A percentile compares a stretch with the other conserved stretches of the same genome.
Conservation (phyloP, 2,888 invertebrate species). For the Aphodius granarius region DNA sequence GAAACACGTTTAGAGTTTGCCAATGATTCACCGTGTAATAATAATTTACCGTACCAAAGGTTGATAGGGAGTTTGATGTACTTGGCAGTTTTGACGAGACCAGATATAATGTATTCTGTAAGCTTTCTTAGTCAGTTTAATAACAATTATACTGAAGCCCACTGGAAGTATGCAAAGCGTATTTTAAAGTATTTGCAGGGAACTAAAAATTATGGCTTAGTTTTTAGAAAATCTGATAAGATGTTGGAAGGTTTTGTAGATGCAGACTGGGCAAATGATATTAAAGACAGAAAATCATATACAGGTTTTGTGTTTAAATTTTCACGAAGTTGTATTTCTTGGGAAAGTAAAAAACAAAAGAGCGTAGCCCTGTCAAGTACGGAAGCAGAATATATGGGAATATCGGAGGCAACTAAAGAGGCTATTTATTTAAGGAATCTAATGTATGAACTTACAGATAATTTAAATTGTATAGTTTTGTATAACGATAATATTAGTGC, state of each 20-base stretch:
- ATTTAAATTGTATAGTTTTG: constrained; percentile 12
- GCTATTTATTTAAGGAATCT: constrained; percentile 29
- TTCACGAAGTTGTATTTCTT: constrained; percentile 38
- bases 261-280: constrained; percentile 31
- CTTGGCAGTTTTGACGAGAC: constrained; percentile 35
- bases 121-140: constrained; percentile 36
- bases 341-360: constrained; percentile 40
- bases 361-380: constrained; percentile 42
- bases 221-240: constrained; percentile 21
- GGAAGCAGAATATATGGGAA: constrained; percentile 42
- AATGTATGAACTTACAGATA: constrained; percentile 13
- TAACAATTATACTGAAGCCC: constrained; percentile 26
- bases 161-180: constrained; percentile 31
- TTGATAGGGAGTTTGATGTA: constrained; percentile 36
- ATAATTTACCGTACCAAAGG: constrained; percentile 32
- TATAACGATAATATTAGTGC: constrained; percentile 22
- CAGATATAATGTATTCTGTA: constrained; percentile 34
- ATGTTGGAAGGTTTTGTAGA: constrained; percentile 29
- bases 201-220: constrained; percentile 25
- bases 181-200: constrained; percentile 31
- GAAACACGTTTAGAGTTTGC: constrained; percentile 25
- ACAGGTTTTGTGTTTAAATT: constrained; percentile 40
- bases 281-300: constrained; percentile 47
- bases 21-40: constrained; percentile 8
- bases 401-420: constrained; percentile 37